These are phyloP conservation scores for Scolanthus callimorphus DNA, from an alignment of 92 coral and sea anemone species.

Conservation along the genomic window DNA sequence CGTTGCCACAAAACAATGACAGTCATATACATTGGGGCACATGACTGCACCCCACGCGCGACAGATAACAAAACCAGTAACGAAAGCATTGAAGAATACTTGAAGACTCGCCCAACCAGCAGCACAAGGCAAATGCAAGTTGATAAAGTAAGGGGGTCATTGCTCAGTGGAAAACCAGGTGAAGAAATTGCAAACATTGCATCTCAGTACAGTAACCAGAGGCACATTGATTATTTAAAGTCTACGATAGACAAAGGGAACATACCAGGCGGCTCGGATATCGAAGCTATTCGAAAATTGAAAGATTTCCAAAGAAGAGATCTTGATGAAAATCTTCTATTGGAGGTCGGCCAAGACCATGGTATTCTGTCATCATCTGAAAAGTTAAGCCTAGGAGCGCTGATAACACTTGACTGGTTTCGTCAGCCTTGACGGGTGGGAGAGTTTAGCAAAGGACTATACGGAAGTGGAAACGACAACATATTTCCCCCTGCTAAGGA, in stretches of 20 bases:
- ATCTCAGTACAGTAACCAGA: slow-evolving; percentile 27
- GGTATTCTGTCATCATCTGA: slow-evolving; percentile 28
- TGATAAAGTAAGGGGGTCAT: slow-evolving; percentile 47
- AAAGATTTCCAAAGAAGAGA: slow-evolving; percentile 28
- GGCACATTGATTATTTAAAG: slow-evolving; percentile 34
- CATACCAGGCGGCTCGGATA: slow-evolving; percentile 11
- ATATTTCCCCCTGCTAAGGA: slow-evolving; percentile 29
- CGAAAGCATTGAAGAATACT: slow-evolving; percentile 6
- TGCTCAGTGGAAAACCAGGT: slow-evolving; percentile 37
- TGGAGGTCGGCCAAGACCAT: slow-evolving; percentile 39
- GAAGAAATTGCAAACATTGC: slow-evolving; percentile 28
- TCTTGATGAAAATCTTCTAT: slow-evolving; percentile 28
- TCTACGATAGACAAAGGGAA: slow-evolving; percentile 29
- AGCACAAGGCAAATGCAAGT: slow-evolving; percentile 20
- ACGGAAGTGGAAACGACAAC: slow-evolving; percentile 45
- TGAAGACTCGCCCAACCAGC: slow-evolving; percentile 24
- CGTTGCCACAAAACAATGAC: slow-evolving; percentile 38
- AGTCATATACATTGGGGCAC: slow-evolving; percentile 20
- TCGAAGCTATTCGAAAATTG: slow-evolving; percentile 30
- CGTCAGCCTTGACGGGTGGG: slow-evolving; percentile 54
- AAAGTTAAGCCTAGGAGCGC: slow-evolving; percentile 29
- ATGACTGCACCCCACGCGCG: slow-evolving; percentile 17
- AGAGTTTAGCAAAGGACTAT: slow-evolving; percentile 38
- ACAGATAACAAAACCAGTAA: slow-evolving; percentile 15
- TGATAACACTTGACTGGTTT: slow-evolving; percentile 26